Evolutionary conservation across 1,140 invertebrate species (phyloP).

Genomic region (Neodiprion pinetum): DNA sequence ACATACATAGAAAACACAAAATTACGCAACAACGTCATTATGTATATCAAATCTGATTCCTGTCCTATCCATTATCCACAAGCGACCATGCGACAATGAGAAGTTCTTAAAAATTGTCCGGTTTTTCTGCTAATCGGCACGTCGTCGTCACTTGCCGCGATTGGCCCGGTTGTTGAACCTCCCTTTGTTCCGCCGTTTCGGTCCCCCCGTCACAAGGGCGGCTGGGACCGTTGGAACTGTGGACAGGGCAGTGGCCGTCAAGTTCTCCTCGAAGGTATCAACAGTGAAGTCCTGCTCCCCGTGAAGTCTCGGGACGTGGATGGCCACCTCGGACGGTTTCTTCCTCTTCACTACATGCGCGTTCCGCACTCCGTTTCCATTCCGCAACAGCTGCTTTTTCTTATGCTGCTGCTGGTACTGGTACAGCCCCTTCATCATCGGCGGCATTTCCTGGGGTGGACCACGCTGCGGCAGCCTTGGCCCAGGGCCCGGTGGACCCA

Average conservation of each 20-base stretch:
- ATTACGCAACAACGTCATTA: too few relatives aligned
- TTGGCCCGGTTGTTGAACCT: background rate
- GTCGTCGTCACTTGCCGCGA: constrained; percentile 6
- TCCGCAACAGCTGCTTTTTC: background rate
- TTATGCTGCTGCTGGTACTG: background rate
- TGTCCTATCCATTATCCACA: too few relatives aligned
- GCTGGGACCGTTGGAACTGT: background rate
- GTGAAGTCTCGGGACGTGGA: constrained; percentile 7
- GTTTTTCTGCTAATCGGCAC: background rate
- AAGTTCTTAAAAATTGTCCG: background rate
- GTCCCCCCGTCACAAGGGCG: background rate
- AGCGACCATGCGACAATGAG: too few relatives aligned
- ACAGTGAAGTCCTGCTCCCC: constrained; percentile 50
- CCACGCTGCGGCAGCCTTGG: constrained; percentile 29
- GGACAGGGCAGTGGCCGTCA: constrained; percentile 21
- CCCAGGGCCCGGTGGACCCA: constrained; percentile 14
- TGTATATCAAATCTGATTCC: too few relatives aligned
- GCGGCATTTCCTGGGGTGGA: constrained; percentile 11
- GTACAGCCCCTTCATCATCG: constrained; percentile 6
- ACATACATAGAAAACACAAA: too few relatives aligned
- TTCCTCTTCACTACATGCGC: background rate
- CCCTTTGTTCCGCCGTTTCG: background rate
- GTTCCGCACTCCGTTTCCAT: background rate
- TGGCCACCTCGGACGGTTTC: background rate
- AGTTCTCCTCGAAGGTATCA: constrained; percentile 51